Conservation (phyloP, 2,888 invertebrate species). For the Lithosia quadra region DNA sequence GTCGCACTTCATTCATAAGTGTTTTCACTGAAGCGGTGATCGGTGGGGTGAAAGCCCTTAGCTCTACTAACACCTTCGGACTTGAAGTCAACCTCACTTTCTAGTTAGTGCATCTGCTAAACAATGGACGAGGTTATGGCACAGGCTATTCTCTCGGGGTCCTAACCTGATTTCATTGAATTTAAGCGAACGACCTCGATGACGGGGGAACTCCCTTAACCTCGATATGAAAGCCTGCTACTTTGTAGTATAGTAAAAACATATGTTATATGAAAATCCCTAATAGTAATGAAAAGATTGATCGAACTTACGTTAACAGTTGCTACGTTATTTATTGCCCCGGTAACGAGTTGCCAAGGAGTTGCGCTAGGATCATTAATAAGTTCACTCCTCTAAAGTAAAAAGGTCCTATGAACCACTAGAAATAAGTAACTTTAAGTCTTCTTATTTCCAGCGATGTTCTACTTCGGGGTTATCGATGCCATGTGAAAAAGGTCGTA, state of each 20-base stretch:
- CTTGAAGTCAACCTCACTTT: too few species aligned
- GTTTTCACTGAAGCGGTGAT: too few species aligned
- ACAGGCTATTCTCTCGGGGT: too few species aligned
- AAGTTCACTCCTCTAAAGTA: conserved; percentile 59
- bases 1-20: too few species aligned
- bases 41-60: too few species aligned
- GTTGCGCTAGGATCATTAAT: conserved; percentile 76
- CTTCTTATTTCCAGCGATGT: conserved; percentile 50
- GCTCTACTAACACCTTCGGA: too few species aligned
- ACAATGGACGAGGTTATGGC: too few species aligned
- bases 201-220: too few species aligned
- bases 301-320: conserved; percentile 64
- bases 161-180: too few species aligned
- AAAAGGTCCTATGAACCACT: conserved; percentile 61
- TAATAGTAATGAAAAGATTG: conserved; percentile 63
- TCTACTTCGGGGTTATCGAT: conserved; percentile 35
- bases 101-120: too few species aligned
- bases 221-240: background rate
- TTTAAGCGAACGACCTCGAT: too few species aligned
- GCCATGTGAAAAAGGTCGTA: conserved; percentile 56
- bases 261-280: conserved; percentile 36
- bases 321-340: conserved; percentile 73
- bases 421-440: conserved; percentile 46
- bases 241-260: background rate
- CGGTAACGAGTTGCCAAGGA: conserved; percentile 74